Conservation (phyloP, 2,888 invertebrate species). For the Pemphredon lugubris region DNA sequence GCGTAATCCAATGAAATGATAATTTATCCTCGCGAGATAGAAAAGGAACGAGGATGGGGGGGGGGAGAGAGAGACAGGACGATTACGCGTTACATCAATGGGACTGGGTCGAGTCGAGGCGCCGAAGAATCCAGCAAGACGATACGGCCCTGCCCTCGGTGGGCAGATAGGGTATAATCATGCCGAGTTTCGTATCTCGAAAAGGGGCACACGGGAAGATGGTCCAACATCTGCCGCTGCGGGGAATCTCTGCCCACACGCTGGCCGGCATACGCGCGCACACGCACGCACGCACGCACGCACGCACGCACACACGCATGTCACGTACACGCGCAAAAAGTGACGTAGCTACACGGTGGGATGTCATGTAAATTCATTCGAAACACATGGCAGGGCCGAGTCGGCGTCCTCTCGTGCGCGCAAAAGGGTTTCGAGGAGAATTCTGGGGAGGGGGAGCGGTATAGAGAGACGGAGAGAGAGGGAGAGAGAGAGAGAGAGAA, state of each 20-base stretch:
- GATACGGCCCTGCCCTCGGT: slow-evolving; percentile 63
- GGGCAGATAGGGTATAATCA: slow-evolving; percentile 68
- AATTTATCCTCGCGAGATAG: too few relatives aligned
- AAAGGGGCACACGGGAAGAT: slow-evolving; percentile 69
- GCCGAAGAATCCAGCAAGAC: slow-evolving; percentile 52
- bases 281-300: slow-evolving; percentile 22
- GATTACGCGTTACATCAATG: slow-evolving; percentile 31
- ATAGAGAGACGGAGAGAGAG: too few relatives aligned
- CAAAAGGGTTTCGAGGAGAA: slow-evolving; percentile 57
- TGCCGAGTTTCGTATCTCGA: slow-evolving; percentile 67
- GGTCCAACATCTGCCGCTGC: slow-evolving; percentile 77
- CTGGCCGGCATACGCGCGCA: slow-evolving; percentile 54
- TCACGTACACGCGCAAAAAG: slow-evolving; percentile 61
- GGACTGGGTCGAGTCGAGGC: slow-evolving; percentile 32
- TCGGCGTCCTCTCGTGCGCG: slow-evolving; percentile 48
- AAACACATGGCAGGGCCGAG: slow-evolving; percentile 69
- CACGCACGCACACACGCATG: slow-evolving; percentile 56
- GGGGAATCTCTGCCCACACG: slow-evolving; percentile 78
- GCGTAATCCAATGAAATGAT: too few relatives aligned
- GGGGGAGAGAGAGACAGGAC: neutral
- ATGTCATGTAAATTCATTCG: slow-evolving; percentile 70
- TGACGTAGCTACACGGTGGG: slow-evolving; percentile 64
- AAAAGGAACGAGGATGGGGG: neutral
- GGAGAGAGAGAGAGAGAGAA: neutral
- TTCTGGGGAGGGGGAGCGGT: too few relatives aligned